Percentiles rank a stretch among this genome's conserved stretches.
These are phyloP conservation scores for Dipus sagitta DNA, from an alignment of 2,797 vertebrate species.

Conservation along the genomic window DNA sequence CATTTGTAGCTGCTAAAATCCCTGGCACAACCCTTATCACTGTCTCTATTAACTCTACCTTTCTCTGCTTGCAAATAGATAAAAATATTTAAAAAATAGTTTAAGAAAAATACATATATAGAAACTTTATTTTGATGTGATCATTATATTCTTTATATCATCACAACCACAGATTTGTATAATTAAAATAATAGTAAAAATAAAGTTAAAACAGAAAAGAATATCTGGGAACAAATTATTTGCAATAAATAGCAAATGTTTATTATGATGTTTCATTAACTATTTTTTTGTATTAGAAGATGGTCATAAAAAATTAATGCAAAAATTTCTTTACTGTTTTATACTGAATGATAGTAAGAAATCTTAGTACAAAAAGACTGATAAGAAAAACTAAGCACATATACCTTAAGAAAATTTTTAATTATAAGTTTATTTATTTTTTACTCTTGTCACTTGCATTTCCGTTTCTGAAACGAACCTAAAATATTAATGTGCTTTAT, in stretches of 20 bases:
- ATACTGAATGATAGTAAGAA: rapidly evolving
- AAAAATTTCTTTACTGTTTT: not conserved
- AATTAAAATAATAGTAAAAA: not conserved
- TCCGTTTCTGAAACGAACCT: not conserved
- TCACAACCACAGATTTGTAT: not conserved
- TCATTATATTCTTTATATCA: not conserved
- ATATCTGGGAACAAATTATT: not conserved
- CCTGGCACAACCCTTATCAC: too few species aligned
- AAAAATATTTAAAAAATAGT: too few species aligned
- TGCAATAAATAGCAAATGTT: not conserved
- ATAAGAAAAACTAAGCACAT: not conserved
- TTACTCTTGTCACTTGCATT: not conserved
- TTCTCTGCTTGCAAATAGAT: too few species aligned
- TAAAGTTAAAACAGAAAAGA: not conserved
- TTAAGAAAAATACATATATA: not conserved
- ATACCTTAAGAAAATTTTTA: not conserved
- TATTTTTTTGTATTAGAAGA: not conserved
- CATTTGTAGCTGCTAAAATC: too few species aligned
- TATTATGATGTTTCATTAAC: not conserved
- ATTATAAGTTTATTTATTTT: not conserved
- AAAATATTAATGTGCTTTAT: not conserved
- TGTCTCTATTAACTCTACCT: too few species aligned
- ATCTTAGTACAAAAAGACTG: not conserved
- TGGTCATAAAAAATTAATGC: not conserved
- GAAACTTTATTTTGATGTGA: not conserved